phyloP scores from a whole-genome alignment of 2,113 vertebrate genomes.

The Lamprologus ornatipinnis region DNA sequence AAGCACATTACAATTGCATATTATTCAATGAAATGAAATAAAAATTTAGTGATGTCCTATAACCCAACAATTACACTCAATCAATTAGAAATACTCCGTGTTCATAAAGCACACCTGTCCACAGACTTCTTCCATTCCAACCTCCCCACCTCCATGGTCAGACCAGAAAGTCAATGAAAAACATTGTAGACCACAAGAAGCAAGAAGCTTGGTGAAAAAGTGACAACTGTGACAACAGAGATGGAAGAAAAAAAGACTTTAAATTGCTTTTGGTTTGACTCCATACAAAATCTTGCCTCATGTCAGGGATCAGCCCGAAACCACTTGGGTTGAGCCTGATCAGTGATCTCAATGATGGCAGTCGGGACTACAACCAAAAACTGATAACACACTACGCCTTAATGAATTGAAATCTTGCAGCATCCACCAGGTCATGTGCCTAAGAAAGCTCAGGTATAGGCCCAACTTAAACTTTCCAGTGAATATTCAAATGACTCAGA shows the following conservation, averaged over 20 bases:
- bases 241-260: background rate
- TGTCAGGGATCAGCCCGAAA: background rate
- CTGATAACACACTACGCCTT: background rate
- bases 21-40: background rate
- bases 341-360: background rate
- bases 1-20: background rate
- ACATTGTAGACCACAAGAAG: background rate
- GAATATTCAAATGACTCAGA: background rate
- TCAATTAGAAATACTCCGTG: background rate
- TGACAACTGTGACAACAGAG: background rate
- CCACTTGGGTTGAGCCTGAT: fast-evolving
- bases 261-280: background rate
- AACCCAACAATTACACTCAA: background rate
- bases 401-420: background rate
- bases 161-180: background rate
- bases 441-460: background rate
- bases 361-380: background rate
- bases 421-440: background rate
- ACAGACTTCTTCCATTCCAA: background rate
- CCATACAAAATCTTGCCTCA: background rate
- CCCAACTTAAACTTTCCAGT: background rate
- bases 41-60: background rate
- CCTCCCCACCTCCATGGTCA: background rate
- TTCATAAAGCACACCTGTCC: background rate
- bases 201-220: background rate